Conservation (phyloP, 2,113 vertebrate genomes). For the Tyto alba region DNA sequence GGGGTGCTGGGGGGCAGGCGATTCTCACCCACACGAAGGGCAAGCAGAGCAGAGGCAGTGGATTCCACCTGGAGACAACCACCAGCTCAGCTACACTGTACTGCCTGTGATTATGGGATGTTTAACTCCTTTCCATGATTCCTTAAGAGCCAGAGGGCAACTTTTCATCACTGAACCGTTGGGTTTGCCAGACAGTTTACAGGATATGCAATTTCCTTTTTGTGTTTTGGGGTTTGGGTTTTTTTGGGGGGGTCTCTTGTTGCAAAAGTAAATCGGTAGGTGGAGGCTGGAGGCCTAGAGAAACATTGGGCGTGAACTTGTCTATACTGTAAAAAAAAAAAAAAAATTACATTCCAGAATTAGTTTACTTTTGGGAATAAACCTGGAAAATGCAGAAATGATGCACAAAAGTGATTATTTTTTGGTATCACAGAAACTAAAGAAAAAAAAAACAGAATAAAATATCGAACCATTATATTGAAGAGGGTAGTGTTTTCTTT, state of each 20-base stretch:
- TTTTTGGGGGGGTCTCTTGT: background rate
- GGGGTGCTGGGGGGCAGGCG: no score
- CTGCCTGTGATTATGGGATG: background rate
- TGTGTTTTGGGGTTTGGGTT: background rate
- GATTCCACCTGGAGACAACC: background rate
- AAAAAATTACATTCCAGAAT: background rate
- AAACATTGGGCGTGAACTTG: background rate
- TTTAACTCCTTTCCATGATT: background rate
- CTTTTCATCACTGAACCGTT: background rate
- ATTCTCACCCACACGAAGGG: no score
- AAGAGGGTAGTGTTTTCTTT: background rate
- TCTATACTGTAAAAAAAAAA: background rate
- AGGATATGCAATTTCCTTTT: background rate
- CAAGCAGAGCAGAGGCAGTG: background rate
- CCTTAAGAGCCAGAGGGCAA: background rate
- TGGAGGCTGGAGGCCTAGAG: background rate
- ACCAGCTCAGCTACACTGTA: background rate
- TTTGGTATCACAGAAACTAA: background rate
- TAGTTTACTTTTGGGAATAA: background rate
- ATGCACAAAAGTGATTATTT: background rate
- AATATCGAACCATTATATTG: background rate
- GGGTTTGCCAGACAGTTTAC: background rate
- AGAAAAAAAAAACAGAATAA: background rate
- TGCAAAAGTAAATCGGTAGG: background rate
- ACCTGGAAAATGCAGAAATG: background rate